Base-by-base conservation (phyloP, 2,113 vertebrate genomes). In the Hepsetus odoe region DNA sequence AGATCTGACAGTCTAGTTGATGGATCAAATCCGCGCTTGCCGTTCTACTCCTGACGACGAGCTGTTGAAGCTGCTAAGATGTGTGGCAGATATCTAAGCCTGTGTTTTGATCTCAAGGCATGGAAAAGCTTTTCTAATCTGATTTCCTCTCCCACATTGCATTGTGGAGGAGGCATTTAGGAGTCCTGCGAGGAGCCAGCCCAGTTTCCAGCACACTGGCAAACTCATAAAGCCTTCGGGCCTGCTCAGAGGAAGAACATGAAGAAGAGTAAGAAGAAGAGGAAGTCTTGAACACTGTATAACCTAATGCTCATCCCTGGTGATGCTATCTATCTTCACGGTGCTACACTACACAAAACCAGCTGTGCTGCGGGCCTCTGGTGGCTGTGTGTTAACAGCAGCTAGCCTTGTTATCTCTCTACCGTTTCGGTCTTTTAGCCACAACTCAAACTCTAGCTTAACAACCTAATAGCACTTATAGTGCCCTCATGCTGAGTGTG, bases 61-160 rank as follows among this genome's bases (percentile, higher is more conserved):
- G 76, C 80, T 83, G 86, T 87, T 90, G 87, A 89, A 83, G 81
- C 86, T 80, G 74, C 85, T 90, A 87, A 92, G 89, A 92, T 91
- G 87, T 38, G 86, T 78, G 88, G 84, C 81, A 86, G 90, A 91
- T 93, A 90, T 85, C 90, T 81, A 88, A 88, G 87, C 88, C 82
- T 74, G 73, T 81, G 86, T 91, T 91, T 87, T 91, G 88, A 88
- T 88, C 85, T 87, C 69, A 80, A 81, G 82, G 80, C 90, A 89
- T 85, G 88, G 83, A 88, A 89, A 88, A 90, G 88, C 87, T 81
- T 83, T 85, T 83, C 83, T 91, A 92, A 92, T 92, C 90, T 92
- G 87, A 90, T 92, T 87, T 88, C 80, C 77, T 85, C 87, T 86
- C 80, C 86, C 82, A 84, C 86, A 84, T 89, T 90, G 82, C 84